Base-by-base conservation (phyloP, 1,140 invertebrate species). In the Thrips palmi region DNA sequence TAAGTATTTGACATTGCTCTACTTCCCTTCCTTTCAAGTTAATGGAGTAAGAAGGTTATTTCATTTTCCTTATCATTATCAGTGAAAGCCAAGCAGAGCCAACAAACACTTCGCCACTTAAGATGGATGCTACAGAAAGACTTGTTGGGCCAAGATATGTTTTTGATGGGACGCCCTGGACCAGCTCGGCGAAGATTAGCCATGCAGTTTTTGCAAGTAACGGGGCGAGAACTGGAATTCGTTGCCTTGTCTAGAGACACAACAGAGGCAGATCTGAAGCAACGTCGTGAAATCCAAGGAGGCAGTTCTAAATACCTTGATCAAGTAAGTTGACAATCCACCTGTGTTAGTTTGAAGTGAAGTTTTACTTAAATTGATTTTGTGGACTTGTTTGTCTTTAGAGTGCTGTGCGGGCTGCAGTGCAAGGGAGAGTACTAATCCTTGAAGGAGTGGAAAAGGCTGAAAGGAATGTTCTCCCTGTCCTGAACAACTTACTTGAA, bases 401-500 rank as follows among this genome's bases (percentile, higher is more conserved):
- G 77, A 82, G 82, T 59, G 89, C 91, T 19, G 89, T 96, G 1
- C 64, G 78, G 49, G 91, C 91, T 12, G 92, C 91, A 0, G 65
- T 74, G 8, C 65, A 89, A 58, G 91, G 91, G 1, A 66, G 91
- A 39, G 68, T 97, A 19, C 64, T 97, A 8, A 64, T 97, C n/a
- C 62, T 97, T 17, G 92, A 97, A 59, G 93, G 92, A 4, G 86
- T 97, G 37, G 92, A 97, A 63, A 96, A 97, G 55, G 89, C 89
- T 0, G 93, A 97, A 56, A 60, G 93, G 37, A 97, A 97, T 66
- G 89, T 97, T 20, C 62, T 97, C 29, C 93, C 93, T 28, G 80
- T 97, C 25, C 56, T 97, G n/a, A 97, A 97, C 60, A 97, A 97
- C 64, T 67, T 97, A 19, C 59, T 97, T n/a, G 93, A 97, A 64